These are phyloP conservation scores for Poeciliopsis prolifica DNA, from an alignment of 2,113 vertebrate species.

Conservation along the genomic window DNA sequence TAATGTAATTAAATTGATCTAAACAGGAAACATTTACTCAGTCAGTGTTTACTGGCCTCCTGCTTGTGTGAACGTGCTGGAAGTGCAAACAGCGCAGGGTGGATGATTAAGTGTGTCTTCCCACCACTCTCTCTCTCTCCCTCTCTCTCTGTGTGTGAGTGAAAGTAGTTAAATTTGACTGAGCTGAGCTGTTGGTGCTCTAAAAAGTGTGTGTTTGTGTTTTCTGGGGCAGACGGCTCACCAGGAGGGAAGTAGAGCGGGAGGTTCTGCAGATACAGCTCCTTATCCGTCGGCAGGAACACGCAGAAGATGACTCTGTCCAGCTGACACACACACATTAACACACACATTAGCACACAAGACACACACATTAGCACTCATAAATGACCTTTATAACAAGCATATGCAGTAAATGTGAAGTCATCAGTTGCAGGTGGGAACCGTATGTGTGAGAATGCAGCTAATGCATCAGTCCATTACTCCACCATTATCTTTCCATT, in stretches of 20 bases:
- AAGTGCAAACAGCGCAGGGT: constrained; percentile 39
- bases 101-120: constrained; percentile 31
- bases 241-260: constrained; percentile 80
- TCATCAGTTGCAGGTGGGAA: constrained; percentile 47
- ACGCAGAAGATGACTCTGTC: constrained; percentile 84
- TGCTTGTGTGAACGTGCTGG: constrained; percentile 33
- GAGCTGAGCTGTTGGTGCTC: constrained; percentile 38
- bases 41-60: constrained; percentile 22
- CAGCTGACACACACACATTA: constrained; percentile 66
- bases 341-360: constrained; percentile 40
- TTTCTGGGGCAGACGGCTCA: constrained; percentile 52
- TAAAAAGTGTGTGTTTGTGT: constrained; percentile 20
- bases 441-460: constrained; percentile 48
- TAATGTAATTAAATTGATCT: constrained; percentile 27
- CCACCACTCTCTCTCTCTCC: constrained; percentile 18
- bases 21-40: constrained; percentile 19
- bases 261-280: constrained; percentile 77
- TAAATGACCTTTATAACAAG: constrained; percentile 45
- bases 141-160: constrained; percentile 7
- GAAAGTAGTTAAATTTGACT: constrained; percentile 31
- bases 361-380: constrained; percentile 44
- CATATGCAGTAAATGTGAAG: constrained; percentile 46
- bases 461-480: constrained; percentile 69
- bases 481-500: constrained; percentile 61
- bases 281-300: constrained; percentile 78